Percentiles rank a stretch among this genome's conserved stretches.
Conservation (phyloP, 2,797 vertebrate genomes). For the Mallotus villosus region DNA sequence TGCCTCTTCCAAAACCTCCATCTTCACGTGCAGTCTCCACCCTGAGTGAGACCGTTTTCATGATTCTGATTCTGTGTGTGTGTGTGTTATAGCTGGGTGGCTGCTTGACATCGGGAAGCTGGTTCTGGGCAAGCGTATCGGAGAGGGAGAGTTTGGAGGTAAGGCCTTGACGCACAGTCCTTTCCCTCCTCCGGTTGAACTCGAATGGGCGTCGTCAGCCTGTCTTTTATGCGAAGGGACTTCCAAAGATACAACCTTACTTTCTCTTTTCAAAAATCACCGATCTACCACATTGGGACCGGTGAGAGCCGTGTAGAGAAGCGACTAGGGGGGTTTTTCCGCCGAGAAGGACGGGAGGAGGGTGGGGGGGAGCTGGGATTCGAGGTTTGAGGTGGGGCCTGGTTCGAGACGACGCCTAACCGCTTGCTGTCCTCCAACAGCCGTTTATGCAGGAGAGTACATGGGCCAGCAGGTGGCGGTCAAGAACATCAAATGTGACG, state of each 20-base stretch:
- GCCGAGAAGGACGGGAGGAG: no score
- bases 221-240: not conserved
- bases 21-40: not conserved
- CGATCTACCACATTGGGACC: no score
- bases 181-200: not conserved
- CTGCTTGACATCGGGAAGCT: constrained; percentile 84
- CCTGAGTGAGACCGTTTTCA: not conserved
- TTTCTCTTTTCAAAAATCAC: not conserved
- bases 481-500: constrained; percentile 91
- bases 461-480: constrained; percentile 89
- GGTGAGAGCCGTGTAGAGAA: no score
- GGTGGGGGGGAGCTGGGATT: not conserved
- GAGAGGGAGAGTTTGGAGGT: constrained; percentile 92
- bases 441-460: constrained; percentile 83
- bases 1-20: not conserved
- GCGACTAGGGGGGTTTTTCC: no score
- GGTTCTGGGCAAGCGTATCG: constrained; percentile 78
- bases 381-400: not conserved
- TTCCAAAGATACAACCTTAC: not conserved
- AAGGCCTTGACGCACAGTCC: constrained; percentile 37
- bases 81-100: constrained; percentile 81
- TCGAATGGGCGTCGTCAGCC: not conserved
- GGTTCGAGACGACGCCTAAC: not conserved
- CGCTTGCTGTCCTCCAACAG: constrained; percentile 54
- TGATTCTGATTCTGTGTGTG: not conserved